Evolutionary conservation across 2,797 vertebrate genomes (phyloP), one percentile per base, ranked within the genome.

Genomic region (Anomalospiza imberbis): DNA sequence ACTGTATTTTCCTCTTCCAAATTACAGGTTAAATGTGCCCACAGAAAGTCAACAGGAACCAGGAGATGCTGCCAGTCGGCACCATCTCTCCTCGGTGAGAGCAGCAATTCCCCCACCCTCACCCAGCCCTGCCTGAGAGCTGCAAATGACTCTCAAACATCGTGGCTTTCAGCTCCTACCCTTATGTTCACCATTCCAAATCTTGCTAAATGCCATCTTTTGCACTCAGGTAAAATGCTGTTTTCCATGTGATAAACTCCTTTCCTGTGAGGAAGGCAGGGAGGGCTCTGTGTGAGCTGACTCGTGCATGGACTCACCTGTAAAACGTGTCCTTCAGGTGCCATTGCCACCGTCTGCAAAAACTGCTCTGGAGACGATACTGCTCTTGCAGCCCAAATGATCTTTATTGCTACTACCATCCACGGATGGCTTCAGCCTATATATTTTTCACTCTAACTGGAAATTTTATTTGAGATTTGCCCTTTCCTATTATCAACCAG

Each of bases 1-100:
- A 62, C 77, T 61, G 42, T 83, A 77, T 94, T 95, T 94, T 84
- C 79, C 58, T 94, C 88, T 88, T 93, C 91, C 93, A 96, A 96
- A 94, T 95, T 86, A 81, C 80, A 93, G 94, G 88, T 91, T 96
- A 95, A 95, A 90, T 1, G 24, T 96, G 88, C 93, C 93, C 89
- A 93, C 58, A 58, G 88, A 93, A 94, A 93, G 89, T 68, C 94
- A 75, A 72, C 89, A 55, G 94, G 88, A 94, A 51, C n/a, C 57
- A 19, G 82, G 79, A 80, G 82, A 13, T 0, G 2, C 79, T 96
- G 91, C 91, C 79, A 89, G 85, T 94, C 6, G 0, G 79, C 5
- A 1, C 76, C 86, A 1, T 58, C 55, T 66, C 67, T 70, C 71
- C 84, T 92, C 2, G 0, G 72, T 60, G 44, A 26, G 57, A 77